Base-by-base conservation (phyloP, 2,797 vertebrate genomes). In the Enteromius afrohamiltoni region DNA sequence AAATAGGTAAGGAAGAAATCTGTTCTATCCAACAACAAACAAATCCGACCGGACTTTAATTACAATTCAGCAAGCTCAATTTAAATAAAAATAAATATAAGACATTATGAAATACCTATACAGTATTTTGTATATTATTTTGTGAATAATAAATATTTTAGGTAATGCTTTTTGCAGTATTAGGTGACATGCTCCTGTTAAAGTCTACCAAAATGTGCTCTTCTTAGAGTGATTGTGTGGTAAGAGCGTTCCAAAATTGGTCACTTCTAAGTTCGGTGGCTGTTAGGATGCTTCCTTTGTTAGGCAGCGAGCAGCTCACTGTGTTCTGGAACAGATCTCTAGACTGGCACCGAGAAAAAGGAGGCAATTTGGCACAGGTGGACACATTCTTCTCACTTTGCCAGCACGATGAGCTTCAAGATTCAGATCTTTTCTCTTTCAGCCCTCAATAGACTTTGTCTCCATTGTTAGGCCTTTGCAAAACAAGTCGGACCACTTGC, bases 401-500 rank as follows among this genome's bases (percentile, higher is more conserved):
- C 90, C 91, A 37, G 91, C 86, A 90, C 91, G 93, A 91, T 92
- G 92, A 91, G 92, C 92, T 94, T 90, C 90, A 91, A 90, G 93
- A 93, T 95, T 93, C 88, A 90, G 91, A 93, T 93, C 92, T 93
- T 92, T 88, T 79, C 81, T 67, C 37, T 65, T 64, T 90, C 91
- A 84, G 91, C 88, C 91, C 89, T 87, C 86, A 86, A 86, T 87
- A 88, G 87, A 93, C 92, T 94, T 94, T 94, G 92, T 94, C 91
- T 93, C 92, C 92, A 93, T 95, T 95, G 94, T 95, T 90, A 92
- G 87, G 91, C 91, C 91, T 92, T 86, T 64, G 88, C 86, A 92
- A 93, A 92, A 93, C 93, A 93, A 92, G 93, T 93, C 92, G 91
- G 92, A 94, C 93, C 92, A 91, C 90, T 92, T 91, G 87, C 93